These are phyloP conservation scores for Ibidorhyncha struthersii DNA, from an alignment of 2,113 vertebrate genomes.

Conservation along the genomic window DNA sequence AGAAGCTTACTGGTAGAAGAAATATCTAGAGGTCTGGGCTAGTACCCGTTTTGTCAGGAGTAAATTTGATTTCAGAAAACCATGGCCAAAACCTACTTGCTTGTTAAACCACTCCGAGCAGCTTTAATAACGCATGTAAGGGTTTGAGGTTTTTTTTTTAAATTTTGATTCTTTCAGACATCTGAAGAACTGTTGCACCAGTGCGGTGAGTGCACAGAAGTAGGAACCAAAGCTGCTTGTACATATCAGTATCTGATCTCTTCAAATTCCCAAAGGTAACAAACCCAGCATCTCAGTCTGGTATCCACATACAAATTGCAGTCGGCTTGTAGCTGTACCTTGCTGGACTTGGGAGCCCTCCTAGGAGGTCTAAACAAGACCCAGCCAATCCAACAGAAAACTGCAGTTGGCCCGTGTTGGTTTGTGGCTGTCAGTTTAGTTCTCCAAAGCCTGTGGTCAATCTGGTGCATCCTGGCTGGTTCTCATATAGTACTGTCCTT, in stretches of 20 bases:
- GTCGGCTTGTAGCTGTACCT: background rate
- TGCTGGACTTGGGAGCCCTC: background rate
- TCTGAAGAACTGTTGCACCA: background rate
- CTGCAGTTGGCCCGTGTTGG: background rate
- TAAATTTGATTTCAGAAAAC: background rate
- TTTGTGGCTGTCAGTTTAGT: background rate
- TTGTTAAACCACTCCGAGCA: background rate
- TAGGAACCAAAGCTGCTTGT: background rate
- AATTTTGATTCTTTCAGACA: background rate
- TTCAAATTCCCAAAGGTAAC: background rate
- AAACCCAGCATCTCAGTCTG: background rate
- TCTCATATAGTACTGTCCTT: background rate
- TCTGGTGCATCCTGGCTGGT: background rate
- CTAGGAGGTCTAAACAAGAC: background rate
- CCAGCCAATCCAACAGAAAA: background rate
- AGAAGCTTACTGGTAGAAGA: background rate
- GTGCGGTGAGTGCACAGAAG: background rate
- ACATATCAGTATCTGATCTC: background rate
- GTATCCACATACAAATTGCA: background rate
- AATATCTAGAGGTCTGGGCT: background rate
- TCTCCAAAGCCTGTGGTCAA: background rate
- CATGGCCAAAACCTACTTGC: background rate
- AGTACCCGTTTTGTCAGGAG: background rate
- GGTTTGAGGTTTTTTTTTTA: background rate
- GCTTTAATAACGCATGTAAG: background rate